These are phyloP conservation scores for Marronus borbonicus DNA, from an alignment of 2,888 invertebrate species.

Conservation along the genomic window DNA sequence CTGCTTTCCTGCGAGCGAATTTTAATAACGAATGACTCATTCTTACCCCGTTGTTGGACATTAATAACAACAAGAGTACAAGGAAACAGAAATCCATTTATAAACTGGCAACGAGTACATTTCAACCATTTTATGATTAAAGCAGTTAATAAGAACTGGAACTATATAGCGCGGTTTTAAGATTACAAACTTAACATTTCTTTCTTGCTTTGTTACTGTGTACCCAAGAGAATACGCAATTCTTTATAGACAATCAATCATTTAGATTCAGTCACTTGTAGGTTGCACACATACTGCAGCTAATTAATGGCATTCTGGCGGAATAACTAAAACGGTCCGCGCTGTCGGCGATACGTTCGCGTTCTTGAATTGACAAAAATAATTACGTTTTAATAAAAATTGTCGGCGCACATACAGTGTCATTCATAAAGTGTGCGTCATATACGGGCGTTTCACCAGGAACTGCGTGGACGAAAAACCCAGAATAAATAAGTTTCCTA, in stretches of 20 bases:
- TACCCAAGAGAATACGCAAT: background rate
- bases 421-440: no score
- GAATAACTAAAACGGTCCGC: slow-evolving; percentile 17
- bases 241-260: slow-evolving; percentile 15
- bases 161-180: background rate
- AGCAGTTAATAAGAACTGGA: background rate
- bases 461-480: no score
- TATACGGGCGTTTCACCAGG: no score
- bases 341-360: background rate
- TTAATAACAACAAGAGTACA: no score
- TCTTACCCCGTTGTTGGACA: no score
- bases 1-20: no score
- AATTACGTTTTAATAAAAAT: slow-evolving; percentile 49
- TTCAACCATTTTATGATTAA: background rate
- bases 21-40: no score
- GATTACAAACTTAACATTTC: background rate
- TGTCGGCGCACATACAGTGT: background rate
- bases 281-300: background rate
- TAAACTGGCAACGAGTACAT: no score
- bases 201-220: background rate
- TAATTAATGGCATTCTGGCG: slow-evolving; percentile 22
- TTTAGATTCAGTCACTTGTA: background rate
- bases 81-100: no score
- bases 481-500: no score
- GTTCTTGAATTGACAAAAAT: slow-evolving; percentile 44